Conservation (phyloP, 2,797 vertebrate genomes). For the Eulemur albifrons region DNA sequence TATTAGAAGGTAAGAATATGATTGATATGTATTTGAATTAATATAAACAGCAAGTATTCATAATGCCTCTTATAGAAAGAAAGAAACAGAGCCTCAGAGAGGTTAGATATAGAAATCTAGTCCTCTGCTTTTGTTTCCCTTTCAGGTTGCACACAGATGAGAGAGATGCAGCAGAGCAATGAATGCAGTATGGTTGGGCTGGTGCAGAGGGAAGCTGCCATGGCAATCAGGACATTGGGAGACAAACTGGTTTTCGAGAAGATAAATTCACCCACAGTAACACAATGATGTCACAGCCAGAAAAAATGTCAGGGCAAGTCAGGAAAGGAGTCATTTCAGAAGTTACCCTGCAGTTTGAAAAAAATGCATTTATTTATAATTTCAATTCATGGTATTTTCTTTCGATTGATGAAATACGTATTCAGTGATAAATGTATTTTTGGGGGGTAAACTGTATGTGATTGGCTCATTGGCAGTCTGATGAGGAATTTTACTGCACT, state of each 20-base stretch:
- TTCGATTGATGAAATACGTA: conserved; percentile 33
- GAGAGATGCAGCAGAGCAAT: not conserved
- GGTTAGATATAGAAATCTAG: not conserved
- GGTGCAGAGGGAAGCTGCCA: not conserved
- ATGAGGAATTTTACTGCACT: conserved; percentile 48
- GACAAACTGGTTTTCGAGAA: not conserved
- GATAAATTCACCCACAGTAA: not conserved
- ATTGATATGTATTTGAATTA: not conserved
- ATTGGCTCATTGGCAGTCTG: not conserved
- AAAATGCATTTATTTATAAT: conserved; percentile 23
- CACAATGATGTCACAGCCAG: not conserved
- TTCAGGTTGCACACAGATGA: not conserved
- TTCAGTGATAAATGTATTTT: conserved; percentile 35
- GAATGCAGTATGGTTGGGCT: not conserved
- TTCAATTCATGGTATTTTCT: conserved; percentile 41
- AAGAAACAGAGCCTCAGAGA: not conserved
- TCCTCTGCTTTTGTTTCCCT: not conserved
- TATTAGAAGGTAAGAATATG: conserved; percentile 1
- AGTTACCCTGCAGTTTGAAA: not conserved
- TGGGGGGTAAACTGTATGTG: not conserved
- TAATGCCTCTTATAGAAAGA: not conserved
- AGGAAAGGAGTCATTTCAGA: conserved; percentile 47
- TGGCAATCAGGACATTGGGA: not conserved
- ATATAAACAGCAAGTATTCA: not conserved
- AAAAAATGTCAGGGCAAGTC: not conserved